A percentile compares a stretch with the other conserved stretches of the same genome.
These are phyloP conservation scores for Montipora foliosa DNA, from an alignment of 64 coral and sea anemone species.

Conservation along the genomic window DNA sequence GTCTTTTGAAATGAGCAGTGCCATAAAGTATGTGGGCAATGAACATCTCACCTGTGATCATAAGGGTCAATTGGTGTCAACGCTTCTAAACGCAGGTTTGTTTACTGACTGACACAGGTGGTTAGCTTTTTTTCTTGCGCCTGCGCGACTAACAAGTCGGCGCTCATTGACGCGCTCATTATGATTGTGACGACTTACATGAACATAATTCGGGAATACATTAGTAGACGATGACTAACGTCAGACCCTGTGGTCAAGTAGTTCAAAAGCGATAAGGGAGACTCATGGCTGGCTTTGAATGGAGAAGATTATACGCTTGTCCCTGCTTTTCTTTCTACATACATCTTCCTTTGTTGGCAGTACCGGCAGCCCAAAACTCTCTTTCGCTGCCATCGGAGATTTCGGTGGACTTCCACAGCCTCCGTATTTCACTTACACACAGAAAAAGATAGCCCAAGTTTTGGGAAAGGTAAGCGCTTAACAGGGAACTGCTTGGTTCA, in stretches of 20 bases:
- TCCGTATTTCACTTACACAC: constrained; percentile 74
- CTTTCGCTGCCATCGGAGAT: constrained; percentile 84
- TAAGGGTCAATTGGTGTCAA: constrained; percentile 8
- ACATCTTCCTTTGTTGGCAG: constrained; percentile 26
- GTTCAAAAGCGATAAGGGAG: not conserved
- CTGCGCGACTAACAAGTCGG: not conserved
- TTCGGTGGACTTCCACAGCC: constrained; percentile 63
- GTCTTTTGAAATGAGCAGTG: not conserved
- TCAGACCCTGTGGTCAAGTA: not conserved
- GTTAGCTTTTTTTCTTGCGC: not conserved
- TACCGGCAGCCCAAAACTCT: constrained; percentile 28
- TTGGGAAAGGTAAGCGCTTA: constrained; percentile 74
- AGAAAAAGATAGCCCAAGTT: constrained; percentile 69
- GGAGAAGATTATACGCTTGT: constrained; percentile 72
- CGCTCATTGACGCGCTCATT: not conserved
- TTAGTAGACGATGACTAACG: not conserved
- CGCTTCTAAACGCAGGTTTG: not conserved
- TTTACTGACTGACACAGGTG: constrained; percentile 11
- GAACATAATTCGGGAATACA: constrained; percentile 10
- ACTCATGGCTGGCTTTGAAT: constrained; percentile 76
- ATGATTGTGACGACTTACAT: constrained; percentile 12
- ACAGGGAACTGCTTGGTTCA: not conserved
- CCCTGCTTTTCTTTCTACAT: constrained; percentile 32
- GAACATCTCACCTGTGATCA: not conserved
- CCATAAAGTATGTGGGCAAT: not conserved